phyloP scores from a whole-genome alignment of 2,888 invertebrate species.

The Entomobrya multifasciata region DNA sequence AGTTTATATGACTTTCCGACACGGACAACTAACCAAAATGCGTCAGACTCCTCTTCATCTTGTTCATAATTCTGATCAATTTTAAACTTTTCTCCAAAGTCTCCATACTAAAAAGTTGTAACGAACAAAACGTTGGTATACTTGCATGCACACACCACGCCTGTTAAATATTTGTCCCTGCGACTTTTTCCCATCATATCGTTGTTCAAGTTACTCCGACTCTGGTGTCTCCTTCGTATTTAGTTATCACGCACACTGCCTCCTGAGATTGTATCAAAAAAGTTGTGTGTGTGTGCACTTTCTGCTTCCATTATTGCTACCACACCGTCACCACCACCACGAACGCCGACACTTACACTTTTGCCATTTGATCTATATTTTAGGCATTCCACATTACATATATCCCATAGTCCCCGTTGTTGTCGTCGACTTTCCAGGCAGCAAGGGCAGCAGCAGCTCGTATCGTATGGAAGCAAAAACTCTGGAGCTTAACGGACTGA shows the following conservation, averaged over 20 bases:
- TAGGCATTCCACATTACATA: conserved; percentile 26
- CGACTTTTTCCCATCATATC: neutral
- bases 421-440: neutral
- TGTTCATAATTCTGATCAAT: too few species aligned
- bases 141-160: neutral
- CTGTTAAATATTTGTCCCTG: too few species aligned
- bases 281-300: neutral
- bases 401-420: neutral
- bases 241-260: conserved; percentile 29
- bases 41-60: too few species aligned
- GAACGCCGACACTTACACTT: conserved; percentile 8
- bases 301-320: conserved; percentile 30
- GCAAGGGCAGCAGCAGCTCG: neutral
- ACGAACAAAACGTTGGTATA: neutral
- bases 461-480: conserved; percentile 13
- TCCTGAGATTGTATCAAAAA: conserved; percentile 37
- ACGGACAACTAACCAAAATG: neutral
- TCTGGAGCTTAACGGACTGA: conserved; percentile 19
- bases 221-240: neutral
- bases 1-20: neutral
- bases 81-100: conserved; percentile 20
- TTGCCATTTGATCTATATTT: conserved; percentile 1
- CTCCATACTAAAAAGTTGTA: neutral
- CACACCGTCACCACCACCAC: neutral
- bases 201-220: too few species aligned